Evolutionary conservation across 2,797 vertebrate species (phyloP), one percentile per base, ranked within the genome.

Genomic region (Gobio occitaniae): DNA sequence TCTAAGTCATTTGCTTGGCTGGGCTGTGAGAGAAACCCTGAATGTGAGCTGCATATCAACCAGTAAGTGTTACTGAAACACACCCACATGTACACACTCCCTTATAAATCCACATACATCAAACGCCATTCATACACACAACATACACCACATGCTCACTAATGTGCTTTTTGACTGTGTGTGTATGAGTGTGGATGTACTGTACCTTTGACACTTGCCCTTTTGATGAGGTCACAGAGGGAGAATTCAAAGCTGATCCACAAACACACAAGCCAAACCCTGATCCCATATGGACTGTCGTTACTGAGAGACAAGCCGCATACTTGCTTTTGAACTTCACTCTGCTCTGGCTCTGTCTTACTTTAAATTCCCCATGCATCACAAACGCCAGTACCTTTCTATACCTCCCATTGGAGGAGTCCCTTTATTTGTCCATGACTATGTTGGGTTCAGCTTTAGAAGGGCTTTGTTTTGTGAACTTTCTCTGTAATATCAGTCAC

Each of bases 31-130:
- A 89, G 88, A 80, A 86, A 80, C 74, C 79, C 66, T 72, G 82
- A 83, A 86, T 87, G 88, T 89, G 88, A 88, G 88, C 84, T 82
- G 88, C 87, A 89, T 89, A 84, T 86, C 85, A 89, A 89, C 76
- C 86, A 87, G 86, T 69, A 68, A 66, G 41, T 82, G 82, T 84
- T 87, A 80, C 72, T 66, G 15, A 71, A n/a, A 59, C 66, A 76
- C 85, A 79, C 76, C 65, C 82, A 84, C 83, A 84, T 52, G 61
- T 41, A 84, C 78, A 84, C 41, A 75, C 80, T 32, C 79, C 41
- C 71, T 63, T 72, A 78, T 63, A 82, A 81, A 82, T 82, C 63
- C 74, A 78, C 74, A 82, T 76, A 83, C 66, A 83, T 78, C 80
- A 61, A 74, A 71, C 48, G 10, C 59, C 65, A 83, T 41, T 69